Percentiles rank a stretch among this genome's conserved stretches.
These are phyloP conservation scores for Percopsis omiscomaycus DNA, from an alignment of 2,797 vertebrate species.

Conservation along the genomic window DNA sequence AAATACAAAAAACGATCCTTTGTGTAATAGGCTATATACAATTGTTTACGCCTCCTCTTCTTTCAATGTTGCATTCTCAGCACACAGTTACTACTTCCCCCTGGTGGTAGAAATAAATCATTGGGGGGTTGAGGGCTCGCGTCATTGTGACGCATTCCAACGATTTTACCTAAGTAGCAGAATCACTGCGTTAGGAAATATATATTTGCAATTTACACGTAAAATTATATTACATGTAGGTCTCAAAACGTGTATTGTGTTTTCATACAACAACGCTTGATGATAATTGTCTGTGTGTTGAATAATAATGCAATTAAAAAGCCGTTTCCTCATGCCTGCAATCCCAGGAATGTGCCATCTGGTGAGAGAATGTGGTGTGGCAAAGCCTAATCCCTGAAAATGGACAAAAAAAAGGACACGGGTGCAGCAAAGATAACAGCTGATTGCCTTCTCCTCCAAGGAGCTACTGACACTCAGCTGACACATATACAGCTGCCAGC, in stretches of 20 bases:
- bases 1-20: too few relatives aligned
- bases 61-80: constrained; percentile 28
- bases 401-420: constrained; percentile 36
- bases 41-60: constrained; percentile 26
- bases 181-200: too few relatives aligned
- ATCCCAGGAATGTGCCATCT: constrained; percentile 62
- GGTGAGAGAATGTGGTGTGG: constrained; percentile 51
- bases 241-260: neutral
- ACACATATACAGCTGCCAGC: constrained; percentile 53
- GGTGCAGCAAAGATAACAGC: constrained; percentile 54
- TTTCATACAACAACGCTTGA: neutral
- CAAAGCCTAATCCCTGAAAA: constrained; percentile 25
- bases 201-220: too few relatives aligned
- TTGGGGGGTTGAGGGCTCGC: too few relatives aligned
- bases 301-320: neutral
- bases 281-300: constrained; percentile 1
- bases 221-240: too few relatives aligned
- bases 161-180: too few relatives aligned
- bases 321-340: neutral
- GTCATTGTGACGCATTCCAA: neutral
- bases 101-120: constrained; percentile 35
- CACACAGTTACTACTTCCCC: constrained; percentile 35
- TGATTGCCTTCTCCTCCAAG: constrained; percentile 54
- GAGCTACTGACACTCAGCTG: constrained; percentile 37
- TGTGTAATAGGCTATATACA: neutral